Evolutionary conservation across 2,888 invertebrate genomes (phyloP), one percentile per base, ranked within the genome.

Genomic region (Asteroscopus sphinx): DNA sequence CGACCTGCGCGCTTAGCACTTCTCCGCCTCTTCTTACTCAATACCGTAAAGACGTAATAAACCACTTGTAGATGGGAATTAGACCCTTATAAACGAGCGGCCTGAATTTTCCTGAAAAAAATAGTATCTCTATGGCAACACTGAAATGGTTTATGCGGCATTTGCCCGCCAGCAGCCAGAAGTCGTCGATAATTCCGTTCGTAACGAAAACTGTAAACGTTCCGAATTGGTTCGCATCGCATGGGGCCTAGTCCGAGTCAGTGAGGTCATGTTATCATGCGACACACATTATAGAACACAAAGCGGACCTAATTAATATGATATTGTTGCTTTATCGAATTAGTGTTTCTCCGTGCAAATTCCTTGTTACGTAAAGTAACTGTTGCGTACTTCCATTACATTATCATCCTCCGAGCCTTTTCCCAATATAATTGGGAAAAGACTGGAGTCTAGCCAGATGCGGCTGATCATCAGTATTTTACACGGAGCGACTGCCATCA

Each of bases 31-130:
- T 46, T 52, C 52, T 35, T 26, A 53, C 41, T 52, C 39, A 8
- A 57, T 63, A 46, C 37, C 71, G 35, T 70, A 76, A 79, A 73
- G 80, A 54, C 81, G 65, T 79, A 81, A n/a, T n/a, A n/a, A n/a
- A 79, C 71, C 63, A 59, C 77, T 68, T 66, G 26, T 64, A 30
- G 65, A 61, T 48, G 33, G 8, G 60, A 73, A 76, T 68, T 53
- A 53, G 51, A 59, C 79, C 73, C 61, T 80, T 73, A n/a, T n/a
- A n/a, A n/a, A n/a, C n/a, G n/a, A n/a, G 26, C 42, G 25, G 37
- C 68, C 55, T 40, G 33, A 59, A 55, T 39, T 7, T 44, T 17
- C 41, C 51, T 35, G 47, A 67, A 71, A 58, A 54, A 53, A 71
- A 56, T 72, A 60, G 60, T 77, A 77, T 80, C 75, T 74, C 67